These are phyloP conservation scores for Heliocidaris tuberculata DNA, from an alignment of 35 echinoderm and acorn worm species.

Conservation along the genomic window DNA sequence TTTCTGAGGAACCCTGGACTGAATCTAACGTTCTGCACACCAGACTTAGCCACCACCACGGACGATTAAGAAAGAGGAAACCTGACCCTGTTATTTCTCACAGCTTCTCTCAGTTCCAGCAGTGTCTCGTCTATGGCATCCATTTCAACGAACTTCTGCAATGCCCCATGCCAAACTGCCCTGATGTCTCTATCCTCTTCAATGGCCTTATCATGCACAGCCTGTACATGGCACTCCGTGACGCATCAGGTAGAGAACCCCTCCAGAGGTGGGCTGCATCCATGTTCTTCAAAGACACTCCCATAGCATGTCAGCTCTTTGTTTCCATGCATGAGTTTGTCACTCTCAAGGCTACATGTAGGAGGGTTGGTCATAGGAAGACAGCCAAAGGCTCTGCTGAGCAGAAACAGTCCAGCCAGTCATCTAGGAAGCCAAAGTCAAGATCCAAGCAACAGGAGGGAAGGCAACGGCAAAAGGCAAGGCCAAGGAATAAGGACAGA, in stretches of 20 bases:
- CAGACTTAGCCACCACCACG: slow-evolving; percentile 45
- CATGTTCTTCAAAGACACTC: not conserved
- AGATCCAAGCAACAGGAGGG: not conserved
- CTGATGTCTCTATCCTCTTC: slow-evolving; percentile 70
- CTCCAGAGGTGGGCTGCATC: not conserved
- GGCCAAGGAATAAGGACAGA: not conserved
- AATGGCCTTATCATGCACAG: slow-evolving; percentile 67
- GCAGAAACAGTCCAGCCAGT: not conserved
- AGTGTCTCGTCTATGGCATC: slow-evolving; percentile 40
- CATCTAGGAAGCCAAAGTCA: not conserved
- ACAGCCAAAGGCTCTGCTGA: not conserved
- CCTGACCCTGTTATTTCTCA: slow-evolving; percentile 52
- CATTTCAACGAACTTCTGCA: slow-evolving; percentile 62
- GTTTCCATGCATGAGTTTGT: slow-evolving; percentile 21
- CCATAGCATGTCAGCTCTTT: not conserved
- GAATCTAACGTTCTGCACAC: slow-evolving; percentile 8
- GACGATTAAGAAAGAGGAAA: not conserved
- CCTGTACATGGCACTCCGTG: slow-evolving; percentile 43
- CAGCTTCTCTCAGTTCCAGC: slow-evolving; percentile 58
- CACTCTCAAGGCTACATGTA: not conserved
- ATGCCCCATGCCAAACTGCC: slow-evolving; percentile 22
- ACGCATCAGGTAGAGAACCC: not conserved
- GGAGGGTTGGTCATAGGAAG: not conserved
- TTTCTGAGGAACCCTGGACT: not conserved
- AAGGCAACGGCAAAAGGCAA: not conserved